Base-by-base conservation (phyloP, 2,888 invertebrate species). In the Aricia artaxerxes region DNA sequence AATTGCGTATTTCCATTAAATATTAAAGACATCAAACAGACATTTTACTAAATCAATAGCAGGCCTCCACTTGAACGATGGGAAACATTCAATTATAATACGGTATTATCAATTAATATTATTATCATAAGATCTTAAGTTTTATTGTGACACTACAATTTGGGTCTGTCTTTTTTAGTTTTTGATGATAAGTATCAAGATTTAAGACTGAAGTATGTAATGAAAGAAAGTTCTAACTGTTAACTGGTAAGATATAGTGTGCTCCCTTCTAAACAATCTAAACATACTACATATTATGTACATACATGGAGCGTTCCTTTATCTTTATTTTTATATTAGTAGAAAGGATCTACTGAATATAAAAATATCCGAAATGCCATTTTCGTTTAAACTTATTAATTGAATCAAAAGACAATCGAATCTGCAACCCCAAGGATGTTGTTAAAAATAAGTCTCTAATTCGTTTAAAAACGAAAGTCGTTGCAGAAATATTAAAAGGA, bases 361-460 rank as follows among this genome's bases (percentile, higher is more conserved):
- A 24, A 35, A 9, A 69, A 69, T 38, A 38, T 4, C 13, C 13
- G 24, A 69, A 69, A 69, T 38, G 5, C 35, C 24, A 11, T 64
- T 64, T 64, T 64, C 64, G 31, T 64, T 31, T 69, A 11, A 69
- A 16, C 35, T 69, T 38, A 38, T 38, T 69, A 69, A 69, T 69
- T 13, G 35, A 69, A 38, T 69, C 69, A 13, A 69, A 69, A 69
- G 5, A 16, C 69, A 69, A 69, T 69, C 38, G 38, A 69, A 11
- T 64, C 64, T 31, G 35, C 69, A 35, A 35, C 69, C 69, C 69
- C 69, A 69, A 38, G 69, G 69, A 69, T 75, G 49, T 75, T 24
- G 31, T 75, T 75, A 75, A 75, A 73, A 75, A 69, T 69, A 69
- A 69, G 69, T 44, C 75, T 75, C 24, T 75, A 75, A 75, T 75